A percentile compares a stretch with the other conserved stretches of the same genome.
These are phyloP conservation scores for Stichopus chloronotus DNA, from an alignment of 35 echinoderm and acorn worm genomes.

Conservation along the genomic window DNA sequence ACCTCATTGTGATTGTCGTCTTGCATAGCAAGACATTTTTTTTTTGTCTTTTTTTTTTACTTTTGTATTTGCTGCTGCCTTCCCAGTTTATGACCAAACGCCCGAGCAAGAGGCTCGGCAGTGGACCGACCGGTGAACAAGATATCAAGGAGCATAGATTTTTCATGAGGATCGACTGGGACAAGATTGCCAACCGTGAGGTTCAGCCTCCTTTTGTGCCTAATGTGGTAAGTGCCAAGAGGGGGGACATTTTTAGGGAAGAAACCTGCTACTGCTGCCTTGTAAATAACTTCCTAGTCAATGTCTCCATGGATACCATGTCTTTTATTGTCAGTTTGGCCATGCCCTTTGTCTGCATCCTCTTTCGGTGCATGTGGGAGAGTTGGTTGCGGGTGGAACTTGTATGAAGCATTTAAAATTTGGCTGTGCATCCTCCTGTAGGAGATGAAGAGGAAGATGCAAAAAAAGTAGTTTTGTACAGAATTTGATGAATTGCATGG, in stretches of 20 bases:
- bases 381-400: background rate
- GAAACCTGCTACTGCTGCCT: background rate
- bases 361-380: background rate
- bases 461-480: background rate
- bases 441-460: background rate
- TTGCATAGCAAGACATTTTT: too few relatives aligned
- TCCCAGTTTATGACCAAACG: constrained; percentile 92
- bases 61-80: too few relatives aligned
- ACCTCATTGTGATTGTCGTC: too few relatives aligned
- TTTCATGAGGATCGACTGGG: constrained; percentile 96
- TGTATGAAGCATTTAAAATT: background rate
- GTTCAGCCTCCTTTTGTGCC: constrained; percentile 94
- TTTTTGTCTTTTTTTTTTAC: too few relatives aligned
- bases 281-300: background rate
- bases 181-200: constrained; percentile 79
- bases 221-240: constrained; percentile 75
- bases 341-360: background rate
- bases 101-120: constrained; percentile 90
- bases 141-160: constrained; percentile 95
- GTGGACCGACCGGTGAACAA: constrained; percentile 72
- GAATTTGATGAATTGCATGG: background rate
- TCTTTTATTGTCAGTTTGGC: background rate
- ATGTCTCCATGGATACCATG: background rate
- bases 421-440: background rate
- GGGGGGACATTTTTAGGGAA: background rate